Conservation (phyloP, 2,888 invertebrate species). For the Hecatera dysodea region DNA sequence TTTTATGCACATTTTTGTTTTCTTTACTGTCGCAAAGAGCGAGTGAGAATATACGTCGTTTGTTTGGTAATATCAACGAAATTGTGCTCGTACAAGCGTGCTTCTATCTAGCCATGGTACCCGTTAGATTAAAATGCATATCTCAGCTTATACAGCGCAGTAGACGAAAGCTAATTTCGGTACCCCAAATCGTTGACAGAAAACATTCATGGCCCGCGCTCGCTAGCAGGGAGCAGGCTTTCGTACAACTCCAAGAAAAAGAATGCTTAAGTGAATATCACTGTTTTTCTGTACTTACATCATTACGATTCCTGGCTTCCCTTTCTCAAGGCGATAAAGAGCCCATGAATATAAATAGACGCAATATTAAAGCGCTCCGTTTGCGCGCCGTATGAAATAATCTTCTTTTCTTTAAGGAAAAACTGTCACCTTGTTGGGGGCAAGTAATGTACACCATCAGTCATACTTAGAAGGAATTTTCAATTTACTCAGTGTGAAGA, state of each 20-base stretch:
- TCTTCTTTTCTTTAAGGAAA: slow-evolving; percentile 86
- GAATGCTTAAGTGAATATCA: slow-evolving; percentile 85
- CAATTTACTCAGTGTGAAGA: slow-evolving; percentile 86
- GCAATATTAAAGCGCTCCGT: slow-evolving; percentile 87
- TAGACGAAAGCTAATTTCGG: slow-evolving; percentile 66
- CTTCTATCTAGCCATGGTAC: slow-evolving; percentile 42
- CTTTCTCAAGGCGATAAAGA: slow-evolving; percentile 78
- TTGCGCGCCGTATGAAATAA: slow-evolving; percentile 83
- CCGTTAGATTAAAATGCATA: slow-evolving; percentile 66
- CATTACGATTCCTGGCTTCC: slow-evolving; percentile 82
- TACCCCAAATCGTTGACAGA: slow-evolving; percentile 62
- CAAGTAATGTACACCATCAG: slow-evolving; percentile 89
- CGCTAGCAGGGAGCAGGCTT: slow-evolving; percentile 51
- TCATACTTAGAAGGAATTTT: slow-evolving; percentile 90
- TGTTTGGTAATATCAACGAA: slow-evolving; percentile 52
- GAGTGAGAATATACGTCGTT: slow-evolving; percentile 41
- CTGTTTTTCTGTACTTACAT: slow-evolving; percentile 81
- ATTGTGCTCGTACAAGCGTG: slow-evolving; percentile 48
- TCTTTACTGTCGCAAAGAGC: slow-evolving; percentile 31
- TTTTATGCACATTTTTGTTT: slow-evolving; percentile 58
- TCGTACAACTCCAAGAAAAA: slow-evolving; percentile 73
- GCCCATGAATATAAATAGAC: slow-evolving; percentile 88
- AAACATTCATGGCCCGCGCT: slow-evolving; percentile 58
- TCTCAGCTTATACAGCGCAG: slow-evolving; percentile 42
- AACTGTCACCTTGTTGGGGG: slow-evolving; percentile 84